Evolutionary conservation across 2,888 invertebrate species (phyloP).

Genomic region (Himalopsyche japonica): DNA sequence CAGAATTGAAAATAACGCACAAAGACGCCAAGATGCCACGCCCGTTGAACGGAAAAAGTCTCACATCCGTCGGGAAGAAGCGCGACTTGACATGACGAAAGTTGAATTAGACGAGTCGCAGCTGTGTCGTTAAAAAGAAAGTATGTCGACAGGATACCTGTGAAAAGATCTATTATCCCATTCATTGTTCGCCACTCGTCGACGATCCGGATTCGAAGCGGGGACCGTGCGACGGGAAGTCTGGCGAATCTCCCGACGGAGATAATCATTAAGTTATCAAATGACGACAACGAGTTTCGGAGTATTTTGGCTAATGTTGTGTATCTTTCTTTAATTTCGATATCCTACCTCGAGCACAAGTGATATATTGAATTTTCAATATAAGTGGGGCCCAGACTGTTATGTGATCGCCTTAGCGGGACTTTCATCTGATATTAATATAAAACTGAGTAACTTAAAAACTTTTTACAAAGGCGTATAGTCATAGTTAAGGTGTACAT

Average conservation of each 20-base stretch:
- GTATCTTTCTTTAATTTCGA: background rate
- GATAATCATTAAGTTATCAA: background rate
- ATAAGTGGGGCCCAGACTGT: constrained; percentile 37
- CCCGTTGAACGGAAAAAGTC: background rate
- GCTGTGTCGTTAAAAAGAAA: background rate
- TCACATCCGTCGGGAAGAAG: background rate
- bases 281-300: background rate
- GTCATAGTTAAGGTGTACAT: constrained; percentile 41
- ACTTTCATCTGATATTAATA: constrained; percentile 25
- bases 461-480: constrained; percentile 40
- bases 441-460: constrained; percentile 23
- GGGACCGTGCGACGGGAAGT: background rate
- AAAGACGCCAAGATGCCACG: background rate
- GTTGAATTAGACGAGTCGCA: background rate
- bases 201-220: background rate
- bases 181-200: background rate
- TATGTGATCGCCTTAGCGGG: constrained; percentile 13
- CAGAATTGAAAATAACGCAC: background rate
- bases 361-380: constrained; percentile 16
- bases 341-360: constrained; percentile 19
- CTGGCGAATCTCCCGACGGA: background rate
- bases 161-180: background rate
- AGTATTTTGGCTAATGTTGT: background rate
- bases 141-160: background rate
- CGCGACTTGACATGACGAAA: background rate